Evolutionary conservation across 2,797 vertebrate species (phyloP).

Genomic region (Pristis pectinata): DNA sequence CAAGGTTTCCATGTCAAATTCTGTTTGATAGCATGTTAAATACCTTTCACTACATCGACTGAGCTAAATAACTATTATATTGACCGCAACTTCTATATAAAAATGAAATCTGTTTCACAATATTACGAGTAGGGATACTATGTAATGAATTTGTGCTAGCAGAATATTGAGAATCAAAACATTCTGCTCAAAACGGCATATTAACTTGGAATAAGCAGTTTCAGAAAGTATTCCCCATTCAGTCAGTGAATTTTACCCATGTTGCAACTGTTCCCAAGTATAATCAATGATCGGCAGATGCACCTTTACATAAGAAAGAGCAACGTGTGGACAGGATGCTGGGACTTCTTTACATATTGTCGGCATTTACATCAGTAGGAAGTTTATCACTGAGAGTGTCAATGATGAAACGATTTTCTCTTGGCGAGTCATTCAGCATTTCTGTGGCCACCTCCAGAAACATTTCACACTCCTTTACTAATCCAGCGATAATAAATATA

Average conservation of each 20-base stretch:
- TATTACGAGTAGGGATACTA: too few relatives aligned
- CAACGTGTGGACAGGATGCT: not conserved
- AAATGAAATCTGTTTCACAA: not conserved
- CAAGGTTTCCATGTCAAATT: too few relatives aligned
- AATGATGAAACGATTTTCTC: not conserved
- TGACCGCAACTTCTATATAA: not conserved
- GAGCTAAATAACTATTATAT: too few relatives aligned
- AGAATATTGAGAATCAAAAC: too few relatives aligned
- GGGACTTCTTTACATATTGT: not conserved
- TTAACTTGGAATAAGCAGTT: not conserved
- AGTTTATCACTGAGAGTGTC: not conserved
- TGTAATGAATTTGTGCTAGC: too few relatives aligned
- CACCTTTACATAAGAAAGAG: constrained; percentile 11
- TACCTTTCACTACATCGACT: too few relatives aligned
- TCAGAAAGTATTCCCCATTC: not conserved
- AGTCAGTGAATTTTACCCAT: not conserved
- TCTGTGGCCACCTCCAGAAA: not conserved
- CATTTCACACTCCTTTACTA: not conserved
- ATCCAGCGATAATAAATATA: not conserved
- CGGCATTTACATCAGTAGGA: not conserved
- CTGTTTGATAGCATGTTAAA: too few relatives aligned
- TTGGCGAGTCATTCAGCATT: not conserved
- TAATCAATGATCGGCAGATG: not conserved
- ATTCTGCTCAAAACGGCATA: not conserved
- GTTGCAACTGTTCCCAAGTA: not conserved